Percentiles rank a stretch among this genome's conserved stretches.
phyloP scores from a whole-genome alignment of 1,140 invertebrate genomes.

The Cotesia chilonis region DNA sequence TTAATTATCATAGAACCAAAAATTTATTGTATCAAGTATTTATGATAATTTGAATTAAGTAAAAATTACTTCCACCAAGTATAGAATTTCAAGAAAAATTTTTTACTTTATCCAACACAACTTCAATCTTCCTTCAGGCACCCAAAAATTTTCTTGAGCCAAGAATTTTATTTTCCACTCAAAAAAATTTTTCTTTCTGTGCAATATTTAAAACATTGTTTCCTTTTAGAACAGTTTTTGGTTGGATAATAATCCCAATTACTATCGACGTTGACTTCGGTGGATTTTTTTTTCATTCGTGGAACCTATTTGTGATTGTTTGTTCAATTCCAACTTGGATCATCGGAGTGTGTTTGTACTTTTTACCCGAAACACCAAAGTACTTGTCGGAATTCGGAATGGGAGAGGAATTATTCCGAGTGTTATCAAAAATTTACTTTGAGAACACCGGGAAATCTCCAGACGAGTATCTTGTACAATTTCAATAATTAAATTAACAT shows the following conservation, averaged over 20 bases:
- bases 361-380: constrained; percentile 70
- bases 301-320: constrained; percentile 52
- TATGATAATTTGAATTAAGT: too few relatives aligned
- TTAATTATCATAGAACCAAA: too few relatives aligned
- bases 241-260: constrained; percentile 53
- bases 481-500: constrained; percentile 4
- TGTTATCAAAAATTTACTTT: constrained; percentile 55
- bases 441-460: constrained; percentile 51
- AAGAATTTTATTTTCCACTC: too few relatives aligned
- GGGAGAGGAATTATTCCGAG: constrained; percentile 52
- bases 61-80: too few relatives aligned
- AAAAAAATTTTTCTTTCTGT: too few relatives aligned
- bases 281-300: constrained; percentile 49
- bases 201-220: neutral
- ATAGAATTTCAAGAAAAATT: too few relatives aligned
- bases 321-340: constrained; percentile 46
- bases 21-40: too few relatives aligned
- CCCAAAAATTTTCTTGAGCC: too few relatives aligned
- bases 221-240: constrained; percentile 43
- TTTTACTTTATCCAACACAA: too few relatives aligned
- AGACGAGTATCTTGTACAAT: constrained; percentile 53
- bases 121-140: too few relatives aligned
- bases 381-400: constrained; percentile 62
- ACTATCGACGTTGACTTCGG: constrained; percentile 32
- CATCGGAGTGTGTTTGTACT: constrained; percentile 52